A percentile compares a stretch with the other conserved stretches of the same genome.
phyloP scores from a whole-genome alignment of 2,113 vertebrate species.

The Urocitellus parryii region DNA sequence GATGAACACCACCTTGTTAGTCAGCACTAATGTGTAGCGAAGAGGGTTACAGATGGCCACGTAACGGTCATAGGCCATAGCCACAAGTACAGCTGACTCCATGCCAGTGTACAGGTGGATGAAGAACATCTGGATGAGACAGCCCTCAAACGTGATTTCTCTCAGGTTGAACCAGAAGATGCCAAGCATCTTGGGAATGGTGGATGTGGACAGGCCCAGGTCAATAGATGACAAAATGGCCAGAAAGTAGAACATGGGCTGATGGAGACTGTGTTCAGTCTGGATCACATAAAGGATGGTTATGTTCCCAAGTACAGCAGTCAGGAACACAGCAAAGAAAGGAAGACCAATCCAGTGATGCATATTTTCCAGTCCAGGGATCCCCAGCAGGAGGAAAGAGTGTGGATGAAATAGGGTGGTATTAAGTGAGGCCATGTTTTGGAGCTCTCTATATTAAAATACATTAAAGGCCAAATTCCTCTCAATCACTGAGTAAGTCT shows the following conservation, averaged over 20 bases:
- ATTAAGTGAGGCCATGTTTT: background rate
- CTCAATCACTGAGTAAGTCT: background rate
- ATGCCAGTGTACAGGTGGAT: slow-evolving; percentile 23
- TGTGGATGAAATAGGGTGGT: background rate
- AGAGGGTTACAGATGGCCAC: slow-evolving; percentile 70
- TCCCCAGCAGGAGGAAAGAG: slow-evolving; percentile 53
- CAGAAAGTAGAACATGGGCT: slow-evolving; percentile 69
- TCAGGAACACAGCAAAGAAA: slow-evolving; percentile 68
- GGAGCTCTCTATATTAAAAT: background rate
- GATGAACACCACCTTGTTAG: background rate
- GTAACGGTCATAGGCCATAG: slow-evolving; percentile 64
- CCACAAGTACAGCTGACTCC: slow-evolving; percentile 36
- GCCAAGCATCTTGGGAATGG: slow-evolving; percentile 51
- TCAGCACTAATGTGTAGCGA: background rate
- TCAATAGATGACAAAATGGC: slow-evolving; percentile 46
- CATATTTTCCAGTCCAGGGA: slow-evolving; percentile 62
- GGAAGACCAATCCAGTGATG: slow-evolving; percentile 68
- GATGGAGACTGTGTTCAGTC: slow-evolving; percentile 46
- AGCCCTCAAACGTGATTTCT: slow-evolving; percentile 45
- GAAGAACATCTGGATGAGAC: slow-evolving; percentile 68
- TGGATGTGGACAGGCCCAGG: slow-evolving; percentile 32
- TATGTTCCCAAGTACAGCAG: slow-evolving; percentile 54
- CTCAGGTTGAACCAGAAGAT: slow-evolving; percentile 60
- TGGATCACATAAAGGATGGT: slow-evolving; percentile 58
- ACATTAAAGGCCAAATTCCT: background rate